Percentiles rank a stretch among this genome's conserved stretches.
Evolutionary conservation across 2,888 invertebrate genomes (phyloP).

Genomic region (Cecidostiba fungosa): DNA sequence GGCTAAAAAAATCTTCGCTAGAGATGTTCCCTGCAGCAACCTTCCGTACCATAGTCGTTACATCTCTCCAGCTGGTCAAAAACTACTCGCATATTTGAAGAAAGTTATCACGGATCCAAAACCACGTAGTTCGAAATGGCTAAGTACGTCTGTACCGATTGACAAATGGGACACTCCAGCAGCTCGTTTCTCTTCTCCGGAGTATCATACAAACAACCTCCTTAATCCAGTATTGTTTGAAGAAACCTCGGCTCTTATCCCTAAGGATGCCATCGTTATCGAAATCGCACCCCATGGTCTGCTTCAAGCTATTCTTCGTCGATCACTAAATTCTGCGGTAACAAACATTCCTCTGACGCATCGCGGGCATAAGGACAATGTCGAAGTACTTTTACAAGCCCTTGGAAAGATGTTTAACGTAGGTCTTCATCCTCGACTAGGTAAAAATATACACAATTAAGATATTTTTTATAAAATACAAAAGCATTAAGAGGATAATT

Average conservation of each 20-base stretch:
- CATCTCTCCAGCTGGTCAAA: slow-evolving; percentile 87
- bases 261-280: slow-evolving; percentile 90
- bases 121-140: slow-evolving; percentile 88
- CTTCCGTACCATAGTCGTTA: slow-evolving; percentile 95
- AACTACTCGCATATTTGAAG: slow-evolving; percentile 84
- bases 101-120: slow-evolving; percentile 86
- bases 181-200: slow-evolving; percentile 88
- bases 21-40: slow-evolving; percentile 91
- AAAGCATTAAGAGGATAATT: no score
- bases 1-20: slow-evolving; percentile 89
- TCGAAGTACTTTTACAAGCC: slow-evolving; percentile 83
- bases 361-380: slow-evolving; percentile 85
- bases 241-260: slow-evolving; percentile 90
- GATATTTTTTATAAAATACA: no score
- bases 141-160: slow-evolving; percentile 91
- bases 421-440: slow-evolving; percentile 88
- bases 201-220: slow-evolving; percentile 94
- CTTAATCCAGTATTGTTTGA: slow-evolving; percentile 88
- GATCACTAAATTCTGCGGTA: slow-evolving; percentile 87
- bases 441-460: neutral
- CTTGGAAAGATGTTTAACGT: slow-evolving; percentile 88
- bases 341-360: slow-evolving; percentile 89
- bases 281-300: slow-evolving; percentile 96
- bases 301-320: slow-evolving; percentile 91
- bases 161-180: slow-evolving; percentile 86